Conservation (phyloP, 2,888 invertebrate species). For the Macroteleia sp. region DNA sequence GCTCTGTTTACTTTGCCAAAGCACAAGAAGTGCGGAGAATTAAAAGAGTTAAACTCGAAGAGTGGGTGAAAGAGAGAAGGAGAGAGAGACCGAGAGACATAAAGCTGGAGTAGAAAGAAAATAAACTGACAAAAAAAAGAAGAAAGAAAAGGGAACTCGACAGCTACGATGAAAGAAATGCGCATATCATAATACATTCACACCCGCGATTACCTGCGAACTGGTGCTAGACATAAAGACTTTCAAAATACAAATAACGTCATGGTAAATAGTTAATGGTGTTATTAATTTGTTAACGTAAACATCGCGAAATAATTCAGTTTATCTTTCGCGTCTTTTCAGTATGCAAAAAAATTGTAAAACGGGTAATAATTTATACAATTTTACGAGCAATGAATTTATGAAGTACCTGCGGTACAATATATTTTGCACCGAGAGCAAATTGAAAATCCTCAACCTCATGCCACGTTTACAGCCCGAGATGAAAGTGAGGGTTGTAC, state of each 20-base stretch:
- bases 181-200: slow-evolving; percentile 41
- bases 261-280: slow-evolving; percentile 16
- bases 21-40: slow-evolving; percentile 45
- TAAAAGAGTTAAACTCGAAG: slow-evolving; percentile 49
- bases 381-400: no score
- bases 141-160: slow-evolving; percentile 11
- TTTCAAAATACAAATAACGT: slow-evolving; percentile 1
- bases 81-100: no score
- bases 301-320: slow-evolving; percentile 21
- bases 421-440: no score
- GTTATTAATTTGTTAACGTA: slow-evolving; percentile 39
- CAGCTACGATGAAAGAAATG: slow-evolving; percentile 23
- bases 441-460: no score
- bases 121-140: not conserved
- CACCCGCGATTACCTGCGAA: slow-evolving; percentile 5
- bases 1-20: slow-evolving; percentile 48
- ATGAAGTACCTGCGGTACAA: no score
- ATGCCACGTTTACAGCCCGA: no score
- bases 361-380: no score
- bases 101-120: slow-evolving; percentile 13
- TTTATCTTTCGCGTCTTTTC: slow-evolving; percentile 23
- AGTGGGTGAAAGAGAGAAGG: not conserved
- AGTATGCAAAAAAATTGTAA: no score
- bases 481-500: no score
- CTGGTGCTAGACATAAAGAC: not conserved